phyloP scores from a whole-genome alignment of 2,888 invertebrate genomes.

The Plagodis dolabraria region DNA sequence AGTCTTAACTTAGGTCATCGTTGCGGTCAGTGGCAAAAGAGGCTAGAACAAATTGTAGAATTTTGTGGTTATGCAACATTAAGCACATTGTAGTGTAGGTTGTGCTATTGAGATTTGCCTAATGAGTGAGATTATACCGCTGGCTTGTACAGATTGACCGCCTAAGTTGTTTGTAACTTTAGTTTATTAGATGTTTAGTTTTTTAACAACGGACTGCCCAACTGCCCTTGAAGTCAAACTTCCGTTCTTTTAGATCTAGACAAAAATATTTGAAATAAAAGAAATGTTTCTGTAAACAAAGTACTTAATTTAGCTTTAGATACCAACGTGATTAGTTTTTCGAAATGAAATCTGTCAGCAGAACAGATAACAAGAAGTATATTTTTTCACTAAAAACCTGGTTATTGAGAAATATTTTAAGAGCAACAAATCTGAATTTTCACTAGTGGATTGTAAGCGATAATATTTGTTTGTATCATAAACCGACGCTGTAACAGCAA shows the following conservation, averaged over 20 bases:
- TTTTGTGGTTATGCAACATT: constrained; percentile 7
- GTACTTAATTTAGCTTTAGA: constrained; percentile 77
- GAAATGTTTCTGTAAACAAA: constrained; percentile 32
- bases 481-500: constrained; percentile 83
- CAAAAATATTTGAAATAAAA: constrained; percentile 41
- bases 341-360: constrained; percentile 39
- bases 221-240: constrained; percentile 63
- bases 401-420: constrained; percentile 42
- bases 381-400: constrained; percentile 51
- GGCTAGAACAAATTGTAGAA: constrained; percentile 11
- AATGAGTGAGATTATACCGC: constrained; percentile 35
- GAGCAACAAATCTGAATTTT: constrained; percentile 67
- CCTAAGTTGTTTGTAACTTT: constrained; percentile 59
- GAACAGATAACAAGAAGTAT: constrained; percentile 42
- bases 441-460: constrained; percentile 76
- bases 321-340: constrained; percentile 51
- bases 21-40: constrained; percentile 18
- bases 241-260: constrained; percentile 45
- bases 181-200: constrained; percentile 41
- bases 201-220: constrained; percentile 52
- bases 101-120: constrained; percentile 9
- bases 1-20: constrained; percentile 46
- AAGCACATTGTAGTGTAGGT: constrained; percentile 5
- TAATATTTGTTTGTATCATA: constrained; percentile 79
- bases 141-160: constrained; percentile 46